Evolutionary conservation across 2,797 vertebrate species (phyloP).

Genomic region (Spondyliosoma cantharus): DNA sequence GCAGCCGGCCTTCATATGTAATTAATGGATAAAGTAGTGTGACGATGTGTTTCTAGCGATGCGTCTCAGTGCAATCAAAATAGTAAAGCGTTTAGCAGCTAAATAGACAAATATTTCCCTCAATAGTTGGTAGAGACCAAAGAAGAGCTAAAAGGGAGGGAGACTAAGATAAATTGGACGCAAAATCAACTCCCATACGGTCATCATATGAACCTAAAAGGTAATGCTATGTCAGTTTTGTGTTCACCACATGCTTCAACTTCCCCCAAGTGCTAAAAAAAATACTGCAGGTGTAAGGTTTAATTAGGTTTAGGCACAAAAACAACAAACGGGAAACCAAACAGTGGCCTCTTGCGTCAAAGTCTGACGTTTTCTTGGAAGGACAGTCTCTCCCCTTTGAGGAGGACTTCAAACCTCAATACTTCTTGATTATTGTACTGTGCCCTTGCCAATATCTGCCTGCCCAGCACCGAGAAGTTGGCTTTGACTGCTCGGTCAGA

Average conservation of each 20-base stretch:
- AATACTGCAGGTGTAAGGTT: not conserved
- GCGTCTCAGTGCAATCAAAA: too few relatives aligned
- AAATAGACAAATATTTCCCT: not conserved
- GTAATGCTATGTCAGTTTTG: not conserved
- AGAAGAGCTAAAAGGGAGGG: not conserved
- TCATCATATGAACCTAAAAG: not conserved
- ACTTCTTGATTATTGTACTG: slow-evolving; percentile 1
- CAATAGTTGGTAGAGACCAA: not conserved
- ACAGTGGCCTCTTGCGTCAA: not conserved
- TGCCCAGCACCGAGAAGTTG: not conserved
- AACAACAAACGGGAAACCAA: not conserved
- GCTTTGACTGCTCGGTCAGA: not conserved
- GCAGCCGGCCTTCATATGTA: too few relatives aligned
- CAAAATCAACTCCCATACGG: too few relatives aligned
- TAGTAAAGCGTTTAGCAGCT: not conserved
- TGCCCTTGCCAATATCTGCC: not conserved
- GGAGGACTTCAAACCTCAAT: not conserved
- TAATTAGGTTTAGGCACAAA: not conserved
- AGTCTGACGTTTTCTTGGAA: not conserved
- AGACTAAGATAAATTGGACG: too few relatives aligned
- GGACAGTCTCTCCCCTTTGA: not conserved
- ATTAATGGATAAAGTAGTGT: too few relatives aligned
- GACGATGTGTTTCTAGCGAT: too few relatives aligned
- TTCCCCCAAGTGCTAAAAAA: not conserved
- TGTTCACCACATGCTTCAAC: too few relatives aligned